These are phyloP conservation scores for Apamea crenata DNA, from an alignment of 2,888 invertebrate species.

Conservation along the genomic window DNA sequence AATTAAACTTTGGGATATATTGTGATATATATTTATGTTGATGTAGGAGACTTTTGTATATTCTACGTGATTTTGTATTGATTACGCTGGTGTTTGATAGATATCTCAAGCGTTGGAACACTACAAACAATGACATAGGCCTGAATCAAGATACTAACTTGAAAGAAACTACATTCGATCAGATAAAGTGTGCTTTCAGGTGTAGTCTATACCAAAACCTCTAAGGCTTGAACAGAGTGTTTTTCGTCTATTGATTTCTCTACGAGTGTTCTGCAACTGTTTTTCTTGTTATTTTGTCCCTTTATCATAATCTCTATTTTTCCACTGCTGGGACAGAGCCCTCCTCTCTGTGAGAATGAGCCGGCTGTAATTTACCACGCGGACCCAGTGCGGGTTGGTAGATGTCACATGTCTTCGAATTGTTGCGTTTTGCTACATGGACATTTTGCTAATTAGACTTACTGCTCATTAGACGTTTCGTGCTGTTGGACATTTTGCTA, in stretches of 20 bases:
- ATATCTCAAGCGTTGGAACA: not conserved
- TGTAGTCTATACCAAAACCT: not conserved
- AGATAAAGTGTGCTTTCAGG: not conserved
- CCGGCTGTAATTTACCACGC: too few relatives aligned
- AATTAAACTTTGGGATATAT: not conserved
- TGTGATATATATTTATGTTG: not conserved
- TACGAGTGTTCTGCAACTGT: not conserved
- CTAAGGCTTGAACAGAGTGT: not conserved
- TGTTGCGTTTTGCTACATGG: too few relatives aligned
- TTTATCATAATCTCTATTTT: too few relatives aligned
- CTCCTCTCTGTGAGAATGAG: not conserved
- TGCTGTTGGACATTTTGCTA: too few relatives aligned
- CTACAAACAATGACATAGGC: not conserved
- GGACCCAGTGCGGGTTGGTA: too few relatives aligned
- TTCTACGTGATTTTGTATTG: not conserved
- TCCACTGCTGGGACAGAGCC: too few relatives aligned
- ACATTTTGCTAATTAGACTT: too few relatives aligned
- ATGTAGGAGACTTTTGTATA: not conserved
- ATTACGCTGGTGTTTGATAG: not conserved
- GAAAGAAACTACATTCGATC: not conserved
- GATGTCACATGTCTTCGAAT: too few relatives aligned
- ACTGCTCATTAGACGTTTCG: too few relatives aligned
- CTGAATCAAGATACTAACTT: not conserved
- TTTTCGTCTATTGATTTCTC: not conserved
- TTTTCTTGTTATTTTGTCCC: not conserved